phyloP scores from a whole-genome alignment of 2,888 invertebrate species.

The Acleris emargana region DNA sequence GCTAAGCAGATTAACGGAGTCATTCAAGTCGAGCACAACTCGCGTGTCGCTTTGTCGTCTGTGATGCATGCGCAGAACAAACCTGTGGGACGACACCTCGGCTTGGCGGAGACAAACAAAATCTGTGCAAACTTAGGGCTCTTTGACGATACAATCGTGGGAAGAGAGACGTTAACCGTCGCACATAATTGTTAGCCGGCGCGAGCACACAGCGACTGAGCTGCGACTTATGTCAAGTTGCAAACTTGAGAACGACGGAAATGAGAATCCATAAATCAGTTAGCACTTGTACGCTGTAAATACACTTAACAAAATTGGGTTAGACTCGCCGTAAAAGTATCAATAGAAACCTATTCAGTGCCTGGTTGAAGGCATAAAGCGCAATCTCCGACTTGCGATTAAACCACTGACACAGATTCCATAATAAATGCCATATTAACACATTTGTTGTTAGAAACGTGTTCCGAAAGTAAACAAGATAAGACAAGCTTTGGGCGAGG shows the following conservation, averaged over 20 bases:
- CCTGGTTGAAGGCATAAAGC: slow-evolving; percentile 5
- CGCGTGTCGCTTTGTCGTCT: slow-evolving; percentile 38
- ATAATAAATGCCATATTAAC: neutral
- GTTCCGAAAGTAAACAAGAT: neutral
- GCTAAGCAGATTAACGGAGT: slow-evolving; percentile 9
- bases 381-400: slow-evolving; percentile 1
- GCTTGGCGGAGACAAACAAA: slow-evolving; percentile 58
- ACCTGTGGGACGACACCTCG: slow-evolving; percentile 46
- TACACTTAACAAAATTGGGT: slow-evolving; percentile 9
- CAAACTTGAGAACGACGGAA: slow-evolving; percentile 29
- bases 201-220: slow-evolving; percentile 67
- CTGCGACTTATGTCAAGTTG: slow-evolving; percentile 51
- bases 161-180: slow-evolving; percentile 69
- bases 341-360: slow-evolving; percentile 16
- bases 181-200: slow-evolving; percentile 70
- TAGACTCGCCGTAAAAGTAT: slow-evolving; percentile 4
- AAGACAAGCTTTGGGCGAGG: no score
- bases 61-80: slow-evolving; percentile 42
- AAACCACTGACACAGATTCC: slow-evolving; percentile 8
- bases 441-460: neutral
- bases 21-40: slow-evolving; percentile 8
- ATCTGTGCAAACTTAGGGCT: slow-evolving; percentile 62
- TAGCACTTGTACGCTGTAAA: neutral
- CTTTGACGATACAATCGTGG: slow-evolving; percentile 72
- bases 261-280: slow-evolving; percentile 14